Conservation (phyloP, 2,888 invertebrate genomes). For the Lycia hirtaria region DNA sequence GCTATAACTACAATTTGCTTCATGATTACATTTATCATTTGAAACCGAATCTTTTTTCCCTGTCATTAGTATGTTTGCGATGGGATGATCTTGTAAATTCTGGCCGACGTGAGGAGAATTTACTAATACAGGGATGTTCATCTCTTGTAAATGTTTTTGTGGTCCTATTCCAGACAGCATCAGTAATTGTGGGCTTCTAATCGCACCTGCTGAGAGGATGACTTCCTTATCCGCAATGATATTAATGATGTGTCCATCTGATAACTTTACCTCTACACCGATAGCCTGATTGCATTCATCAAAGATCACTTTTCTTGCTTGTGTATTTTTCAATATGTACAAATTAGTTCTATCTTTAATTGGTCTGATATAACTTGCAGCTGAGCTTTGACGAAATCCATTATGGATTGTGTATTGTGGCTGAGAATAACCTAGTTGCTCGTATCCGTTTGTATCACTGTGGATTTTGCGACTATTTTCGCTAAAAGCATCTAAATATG, state of each 20-base stretch:
- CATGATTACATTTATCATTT: constrained; percentile 42
- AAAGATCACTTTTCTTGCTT: constrained; percentile 56
- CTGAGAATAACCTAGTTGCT: constrained; percentile 57
- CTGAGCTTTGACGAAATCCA: constrained; percentile 55
- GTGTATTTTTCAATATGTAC: constrained; percentile 55
- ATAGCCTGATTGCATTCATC: constrained; percentile 46
- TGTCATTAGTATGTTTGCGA: constrained; percentile 51
- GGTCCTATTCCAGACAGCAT: constrained; percentile 70
- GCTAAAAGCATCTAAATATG: constrained; percentile 55
- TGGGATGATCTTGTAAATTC: constrained; percentile 62
- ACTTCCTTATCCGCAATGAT: constrained; percentile 56
- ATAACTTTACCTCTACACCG: constrained; percentile 54
- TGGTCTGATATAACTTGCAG: constrained; percentile 53
- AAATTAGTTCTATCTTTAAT: constrained; percentile 56
- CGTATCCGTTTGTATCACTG: constrained; percentile 53
- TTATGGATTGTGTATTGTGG: constrained; percentile 50
- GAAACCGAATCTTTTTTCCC: constrained; percentile 41
- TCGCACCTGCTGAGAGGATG: constrained; percentile 61
- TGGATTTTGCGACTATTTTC: constrained; percentile 56
- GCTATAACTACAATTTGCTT: neutral
- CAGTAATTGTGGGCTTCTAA: constrained; percentile 62
- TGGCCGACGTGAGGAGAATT: constrained; percentile 59
- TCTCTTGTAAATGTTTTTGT: constrained; percentile 52
- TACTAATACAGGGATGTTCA: constrained; percentile 48
- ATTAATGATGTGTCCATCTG: constrained; percentile 38